Evolutionary conservation across 2,113 vertebrate species (phyloP), one percentile per base, ranked within the genome.

Genomic region (Podarcis cretensis): DNA sequence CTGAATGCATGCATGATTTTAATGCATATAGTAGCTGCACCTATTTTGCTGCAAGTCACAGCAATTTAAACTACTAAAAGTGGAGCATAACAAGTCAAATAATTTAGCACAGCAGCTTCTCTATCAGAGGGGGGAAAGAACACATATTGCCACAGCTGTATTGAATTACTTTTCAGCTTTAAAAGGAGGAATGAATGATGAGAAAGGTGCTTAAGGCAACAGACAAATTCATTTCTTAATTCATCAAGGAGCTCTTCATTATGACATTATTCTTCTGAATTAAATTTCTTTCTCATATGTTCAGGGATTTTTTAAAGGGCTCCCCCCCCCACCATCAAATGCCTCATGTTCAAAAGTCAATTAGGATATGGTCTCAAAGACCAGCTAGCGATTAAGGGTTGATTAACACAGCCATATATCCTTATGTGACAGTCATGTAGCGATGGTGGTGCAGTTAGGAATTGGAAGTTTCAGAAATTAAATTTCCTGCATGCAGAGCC

Each of bases 151-250:
- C 12, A n/a, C 5, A 35, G 43, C 13, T 80, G 48, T 3, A 89
- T 0, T 85, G 78, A 90, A 89, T 40, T 0, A 82, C 13, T 71
- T 91, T 80, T 88, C 35, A 88, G 16, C 37, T 85, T 35, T 3
- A 30, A 81, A 86, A 66, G 37, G 83, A 74, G 7, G 65, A 84
- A 32, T 59, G 75, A 90, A 81, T 69, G 83, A n/a, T 14, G 89
- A 25, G 86, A 91, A 87, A 87, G 65, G 5, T 87, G 3, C 48
- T 86, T 77, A 84, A 85, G 89, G 63, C 77, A 3, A 88, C 6
- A 92, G 73, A 83, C 6, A 83, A 73, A 73, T 85, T 85, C 69
- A 68, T 65, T 81, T 81, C 77, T 75, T 48, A 85, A 89, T 85
- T 75, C 4, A 35, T 85, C 57, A 81, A 81, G 37, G 21, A 63